Percentiles rank a stretch among this genome's conserved stretches.
Conservation (phyloP, 2,797 vertebrate genomes). For the Gymnocypris eckloni region DNA sequence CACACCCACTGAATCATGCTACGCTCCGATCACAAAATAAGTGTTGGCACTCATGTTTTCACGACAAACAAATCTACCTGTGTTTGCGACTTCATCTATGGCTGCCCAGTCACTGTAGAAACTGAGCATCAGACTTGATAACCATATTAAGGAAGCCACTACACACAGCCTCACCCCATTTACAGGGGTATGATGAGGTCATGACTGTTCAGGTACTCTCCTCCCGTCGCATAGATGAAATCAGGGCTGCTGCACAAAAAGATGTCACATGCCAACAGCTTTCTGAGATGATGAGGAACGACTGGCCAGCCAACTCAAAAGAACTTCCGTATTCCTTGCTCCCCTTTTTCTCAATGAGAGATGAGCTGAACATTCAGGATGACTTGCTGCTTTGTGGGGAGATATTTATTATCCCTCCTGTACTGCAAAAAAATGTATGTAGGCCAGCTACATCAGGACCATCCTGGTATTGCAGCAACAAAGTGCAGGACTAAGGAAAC, state of each 20-base stretch:
- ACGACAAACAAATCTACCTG: background rate
- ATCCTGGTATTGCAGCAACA: background rate
- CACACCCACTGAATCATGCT: background rate
- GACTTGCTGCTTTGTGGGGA: background rate
- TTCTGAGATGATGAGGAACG: background rate
- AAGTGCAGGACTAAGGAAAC: background rate
- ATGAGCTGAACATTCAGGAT: constrained; percentile 11
- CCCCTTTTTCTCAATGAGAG: background rate
- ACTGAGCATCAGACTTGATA: constrained; percentile 20
- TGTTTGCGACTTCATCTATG: background rate
- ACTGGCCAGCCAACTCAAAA: background rate
- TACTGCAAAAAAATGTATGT: background rate
- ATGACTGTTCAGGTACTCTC: background rate
- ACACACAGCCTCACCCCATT: constrained; percentile 23
- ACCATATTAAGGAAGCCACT: constrained; percentile 35
- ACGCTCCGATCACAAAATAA: background rate
- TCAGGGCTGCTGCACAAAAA: background rate
- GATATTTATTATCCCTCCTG: background rate
- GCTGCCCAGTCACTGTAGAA: background rate
- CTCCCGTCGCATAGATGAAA: background rate
- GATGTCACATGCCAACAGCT: constrained; percentile 6
- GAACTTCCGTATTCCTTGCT: background rate
- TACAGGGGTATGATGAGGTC: background rate
- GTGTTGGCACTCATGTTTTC: background rate
- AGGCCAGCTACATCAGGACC: background rate